Evolutionary conservation across 1,140 invertebrate genomes (phyloP).

Genomic region (Drosophila tani): DNA sequence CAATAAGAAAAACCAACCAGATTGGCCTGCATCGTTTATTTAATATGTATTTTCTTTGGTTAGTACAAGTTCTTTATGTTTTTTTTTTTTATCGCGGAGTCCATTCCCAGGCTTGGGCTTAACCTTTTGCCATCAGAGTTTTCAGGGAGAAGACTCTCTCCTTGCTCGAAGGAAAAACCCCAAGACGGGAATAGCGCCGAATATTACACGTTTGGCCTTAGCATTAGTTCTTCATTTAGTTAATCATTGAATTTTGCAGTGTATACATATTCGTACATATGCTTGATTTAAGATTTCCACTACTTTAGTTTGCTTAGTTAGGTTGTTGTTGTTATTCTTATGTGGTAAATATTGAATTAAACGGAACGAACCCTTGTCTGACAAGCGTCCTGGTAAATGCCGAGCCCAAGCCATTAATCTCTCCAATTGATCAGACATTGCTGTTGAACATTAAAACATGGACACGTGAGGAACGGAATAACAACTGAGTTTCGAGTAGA

Average conservation of each 20-base stretch:
- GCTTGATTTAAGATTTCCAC: constrained; percentile 36
- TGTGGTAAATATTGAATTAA: constrained; percentile 14
- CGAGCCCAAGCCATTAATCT: constrained; percentile 13
- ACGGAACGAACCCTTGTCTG: constrained; percentile 27
- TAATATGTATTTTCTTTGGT: constrained; percentile 25
- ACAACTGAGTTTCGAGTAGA: constrained; percentile 4
- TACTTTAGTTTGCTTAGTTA: constrained; percentile 55
- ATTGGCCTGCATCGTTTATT: constrained; percentile 45
- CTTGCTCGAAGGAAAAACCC: neutral
- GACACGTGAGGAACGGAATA: constrained; percentile 8
- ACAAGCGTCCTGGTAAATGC: constrained; percentile 33
- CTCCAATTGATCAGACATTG: constrained; percentile 28
- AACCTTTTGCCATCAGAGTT: neutral
- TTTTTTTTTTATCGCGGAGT: constrained; percentile 15
- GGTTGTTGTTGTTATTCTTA: constrained; percentile 23
- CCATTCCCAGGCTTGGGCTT: neutral
- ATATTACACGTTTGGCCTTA: constrained; percentile 2
- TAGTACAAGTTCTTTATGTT: constrained; percentile 26
- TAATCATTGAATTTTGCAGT: constrained; percentile 27
- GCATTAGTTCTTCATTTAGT: neutral
- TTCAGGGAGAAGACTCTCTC: neutral
- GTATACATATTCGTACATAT: constrained; percentile 46
- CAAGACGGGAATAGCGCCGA: neutral
- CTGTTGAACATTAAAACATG: constrained; percentile 23
- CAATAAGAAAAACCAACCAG: constrained; percentile 3